These are phyloP conservation scores for Bradynema listronoti DNA, from an alignment of 1,140 invertebrate species.

Conservation along the genomic window DNA sequence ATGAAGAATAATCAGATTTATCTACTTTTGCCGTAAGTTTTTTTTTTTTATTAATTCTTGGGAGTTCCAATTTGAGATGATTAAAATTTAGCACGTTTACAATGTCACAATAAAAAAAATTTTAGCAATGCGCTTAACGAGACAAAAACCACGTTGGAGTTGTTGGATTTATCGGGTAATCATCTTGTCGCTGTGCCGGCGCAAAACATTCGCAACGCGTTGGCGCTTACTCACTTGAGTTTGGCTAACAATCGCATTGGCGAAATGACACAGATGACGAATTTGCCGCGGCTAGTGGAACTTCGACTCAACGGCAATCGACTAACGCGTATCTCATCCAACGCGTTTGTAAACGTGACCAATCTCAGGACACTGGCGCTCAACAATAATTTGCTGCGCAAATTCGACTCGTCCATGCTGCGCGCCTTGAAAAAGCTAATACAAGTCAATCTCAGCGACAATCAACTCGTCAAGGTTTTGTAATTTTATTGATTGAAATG, in stretches of 20 bases:
- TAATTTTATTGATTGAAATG: not conserved
- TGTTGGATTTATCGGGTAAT: slow-evolving; percentile 49
- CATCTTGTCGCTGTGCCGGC: slow-evolving; percentile 44
- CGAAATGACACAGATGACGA: slow-evolving; percentile 52
- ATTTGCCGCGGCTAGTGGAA: slow-evolving; percentile 49
- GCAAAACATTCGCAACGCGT: slow-evolving; percentile 39
- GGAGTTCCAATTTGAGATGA: slow-evolving; percentile 15
- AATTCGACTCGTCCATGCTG: slow-evolving; percentile 30
- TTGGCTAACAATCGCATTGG: slow-evolving; percentile 47
- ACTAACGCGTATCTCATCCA: slow-evolving; percentile 39
- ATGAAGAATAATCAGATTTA: slow-evolving; percentile 48
- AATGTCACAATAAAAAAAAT: not conserved
- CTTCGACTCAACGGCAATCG: slow-evolving; percentile 44
- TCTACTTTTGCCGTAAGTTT: slow-evolving; percentile 36
- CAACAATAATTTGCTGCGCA: slow-evolving; percentile 39
- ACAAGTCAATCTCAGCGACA: slow-evolving; percentile 31
- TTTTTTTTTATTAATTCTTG: slow-evolving; percentile 15
- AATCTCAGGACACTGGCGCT: slow-evolving; percentile 39
- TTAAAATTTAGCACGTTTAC: not conserved
- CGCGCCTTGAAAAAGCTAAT: slow-evolving; percentile 43
- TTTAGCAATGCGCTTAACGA: slow-evolving; percentile 42
- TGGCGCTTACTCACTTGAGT: slow-evolving; percentile 41
- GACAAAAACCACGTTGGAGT: slow-evolving; percentile 36
- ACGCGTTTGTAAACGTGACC: slow-evolving; percentile 57
- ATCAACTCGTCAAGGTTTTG: slow-evolving; percentile 28